Evolutionary conservation across 2,888 invertebrate genomes (phyloP), one percentile per base, ranked within the genome.

Genomic region (Synanthedon vespiformis): DNA sequence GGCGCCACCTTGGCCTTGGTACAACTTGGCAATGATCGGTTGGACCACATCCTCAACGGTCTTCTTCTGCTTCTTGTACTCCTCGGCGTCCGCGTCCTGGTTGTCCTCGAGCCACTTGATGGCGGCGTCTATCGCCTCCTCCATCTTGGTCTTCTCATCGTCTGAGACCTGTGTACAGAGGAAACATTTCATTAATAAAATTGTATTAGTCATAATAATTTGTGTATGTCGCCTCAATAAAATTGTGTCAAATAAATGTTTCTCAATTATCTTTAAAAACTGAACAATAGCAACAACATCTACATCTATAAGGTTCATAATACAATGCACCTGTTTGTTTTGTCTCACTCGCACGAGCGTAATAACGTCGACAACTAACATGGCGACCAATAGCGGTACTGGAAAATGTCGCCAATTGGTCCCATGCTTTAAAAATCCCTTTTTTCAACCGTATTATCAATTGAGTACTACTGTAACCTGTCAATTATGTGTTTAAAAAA

Each of bases 81-180:
- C 96, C 65, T 97, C 96, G 0, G 94, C 90, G 56, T 97, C 97
- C 0, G 95, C 94, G 67, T 97, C 97, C 68, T 94, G 94, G 84
- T 99, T 98, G 62, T 94, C 93, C 80, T 99, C 98, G 59, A 99
- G 88, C 99, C 99, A 99, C 72, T 98, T 97, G 79, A 99, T 98
- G 61, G 96, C 94, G 64, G 96, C 97, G 56, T 98, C 97, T 61
- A 99, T 94, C n/a, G 95, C 96, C 65, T 94, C 93, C 73, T 98
- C 97, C 91, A 99, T 95, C 72, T 95, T 98, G 5, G 93, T 86
- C 80, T 98, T 99, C 63, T 99, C 99, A 0, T 95, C 94, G 22
- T 94, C 95, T 55, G 92, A 92, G 81, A 90, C 70, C 74, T 80
- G 65, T 58, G 49, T 57, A 56, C 62, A 67, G 72, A 51, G 16